These are phyloP conservation scores for Corythornis madagascariensis DNA, from an alignment of 2,113 vertebrate genomes.

Conservation along the genomic window DNA sequence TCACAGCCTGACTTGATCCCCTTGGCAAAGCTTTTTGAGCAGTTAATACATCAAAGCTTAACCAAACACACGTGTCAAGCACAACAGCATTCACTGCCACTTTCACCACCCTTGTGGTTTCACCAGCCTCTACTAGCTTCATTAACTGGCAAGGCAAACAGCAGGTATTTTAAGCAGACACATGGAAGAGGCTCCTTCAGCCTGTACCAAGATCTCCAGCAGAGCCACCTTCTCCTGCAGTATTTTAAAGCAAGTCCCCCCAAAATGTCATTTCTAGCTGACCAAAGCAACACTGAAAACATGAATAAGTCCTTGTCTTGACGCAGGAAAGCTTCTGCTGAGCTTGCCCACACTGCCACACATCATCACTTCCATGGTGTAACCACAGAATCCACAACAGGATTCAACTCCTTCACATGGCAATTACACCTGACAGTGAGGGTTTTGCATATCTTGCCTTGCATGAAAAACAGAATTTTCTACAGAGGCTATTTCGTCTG, in stretches of 20 bases:
- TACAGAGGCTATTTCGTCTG: not conserved
- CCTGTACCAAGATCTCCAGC: not conserved
- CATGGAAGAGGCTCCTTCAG: not conserved
- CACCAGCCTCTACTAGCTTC: not conserved
- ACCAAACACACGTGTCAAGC: not conserved
- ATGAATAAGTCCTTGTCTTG: not conserved
- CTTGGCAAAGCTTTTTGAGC: not conserved
- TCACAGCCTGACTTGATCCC: not conserved
- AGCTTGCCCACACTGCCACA: not conserved
- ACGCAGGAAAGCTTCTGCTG: not conserved
- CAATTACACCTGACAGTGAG: not conserved
- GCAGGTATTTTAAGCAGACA: not conserved
- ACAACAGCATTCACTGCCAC: fast-evolving
- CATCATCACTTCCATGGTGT: not conserved
- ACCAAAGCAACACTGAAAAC: not conserved
- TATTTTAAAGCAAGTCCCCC: not conserved
- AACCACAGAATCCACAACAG: conserved; percentile 5
- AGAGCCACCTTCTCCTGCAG: not conserved
- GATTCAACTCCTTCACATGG: not conserved
- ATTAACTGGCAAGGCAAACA: not conserved
- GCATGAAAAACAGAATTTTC: not conserved
- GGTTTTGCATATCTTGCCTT: not conserved
- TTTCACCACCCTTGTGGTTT: not conserved
- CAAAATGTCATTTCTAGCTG: not conserved
- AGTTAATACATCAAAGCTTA: not conserved